phyloP scores from a whole-genome alignment of 1,140 invertebrate species.

The Aphis craccivora region DNA sequence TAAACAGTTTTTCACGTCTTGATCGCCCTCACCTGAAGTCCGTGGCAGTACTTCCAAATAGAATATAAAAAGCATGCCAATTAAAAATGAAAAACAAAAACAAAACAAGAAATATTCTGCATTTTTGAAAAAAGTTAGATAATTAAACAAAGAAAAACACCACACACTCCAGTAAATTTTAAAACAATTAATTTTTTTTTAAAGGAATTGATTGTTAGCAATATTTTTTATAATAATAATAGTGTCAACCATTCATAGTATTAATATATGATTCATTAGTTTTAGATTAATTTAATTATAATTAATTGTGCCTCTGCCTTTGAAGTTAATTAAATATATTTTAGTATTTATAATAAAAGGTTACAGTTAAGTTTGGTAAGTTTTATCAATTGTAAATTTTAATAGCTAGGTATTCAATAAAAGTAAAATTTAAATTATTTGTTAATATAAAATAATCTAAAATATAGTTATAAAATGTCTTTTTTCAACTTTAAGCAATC shows the following conservation, averaged over 20 bases:
- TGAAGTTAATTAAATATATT: neutral
- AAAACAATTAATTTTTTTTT: neutral
- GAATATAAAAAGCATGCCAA: conserved; percentile 58
- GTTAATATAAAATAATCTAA: neutral
- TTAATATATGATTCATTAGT: neutral
- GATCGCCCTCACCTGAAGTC: conserved; percentile 57
- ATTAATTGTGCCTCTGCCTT: conserved; percentile 55
- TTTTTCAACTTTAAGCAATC: neutral
- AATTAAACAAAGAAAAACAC: conserved; percentile 53
- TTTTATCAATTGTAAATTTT: neutral
- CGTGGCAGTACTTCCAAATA: conserved; percentile 57
- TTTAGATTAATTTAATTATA: conserved; percentile 35
- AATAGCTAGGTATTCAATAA: neutral
- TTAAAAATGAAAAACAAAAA: conserved; percentile 57
- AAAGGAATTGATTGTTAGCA: conserved; percentile 39
- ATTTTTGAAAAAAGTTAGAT: conserved; percentile 39
- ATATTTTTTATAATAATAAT: neutral
- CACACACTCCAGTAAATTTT: conserved; percentile 25
- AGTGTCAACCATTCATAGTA: neutral
- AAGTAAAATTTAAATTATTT: neutral
- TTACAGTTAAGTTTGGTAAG: neutral
- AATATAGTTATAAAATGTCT: neutral
- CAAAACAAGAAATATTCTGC: conserved; percentile 56
- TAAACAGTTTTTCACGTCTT: conserved; percentile 48
- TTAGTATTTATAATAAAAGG: neutral